Base-by-base conservation (phyloP, 2,797 vertebrate species). In the Loris lydekkerianus region DNA sequence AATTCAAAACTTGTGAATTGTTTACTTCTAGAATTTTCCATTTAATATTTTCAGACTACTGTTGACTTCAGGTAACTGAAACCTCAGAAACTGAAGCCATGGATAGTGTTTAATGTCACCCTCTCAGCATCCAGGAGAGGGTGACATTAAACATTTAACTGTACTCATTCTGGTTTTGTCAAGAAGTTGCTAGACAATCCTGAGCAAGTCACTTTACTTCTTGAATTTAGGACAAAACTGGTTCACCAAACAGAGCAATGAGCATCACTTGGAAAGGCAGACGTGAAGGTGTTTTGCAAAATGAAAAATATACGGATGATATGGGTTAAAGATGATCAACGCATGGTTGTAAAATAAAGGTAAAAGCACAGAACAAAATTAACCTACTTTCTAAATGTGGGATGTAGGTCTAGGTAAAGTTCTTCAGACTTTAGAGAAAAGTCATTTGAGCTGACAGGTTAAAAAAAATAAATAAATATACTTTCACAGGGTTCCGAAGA, bases 131-230 rank as follows among this genome's bases (percentile, higher is more conserved):
- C 14, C 49, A 15, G 49, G 49, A 53, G 49, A 53, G 49, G 49
- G 49, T 53, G 49, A 53, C 49, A 53, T 53, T 53, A 53, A 53
- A 53, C 49, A 15, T 53, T 53, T 53, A 53, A 78, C 77, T 58
- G n/a, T 56, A 77, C 69, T 96, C 86, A 84, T 73, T 85, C 81
- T 88, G 73, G 34, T 95, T 94, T 96, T 97, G 75, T 87, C 85
- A 96, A 75, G n/a, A 91, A 95, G 27, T 92, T 93, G 81, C 60
- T 49, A 29, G 58, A 70, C 0, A 15, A 63, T 53, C 43, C 53
- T 77, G 40, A 91, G 60, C 37, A 96, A 88, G 63, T 91, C 75
- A 82, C n/a, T 93, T 95, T 40, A 40, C 65, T 92, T 94, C n/a
- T 81, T 75, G 25, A 91, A n/a, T 89, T 95, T 63, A 86, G 40